phyloP scores from a whole-genome alignment of 2,797 vertebrate species.

The Chiroxiphia lanceolata region DNA sequence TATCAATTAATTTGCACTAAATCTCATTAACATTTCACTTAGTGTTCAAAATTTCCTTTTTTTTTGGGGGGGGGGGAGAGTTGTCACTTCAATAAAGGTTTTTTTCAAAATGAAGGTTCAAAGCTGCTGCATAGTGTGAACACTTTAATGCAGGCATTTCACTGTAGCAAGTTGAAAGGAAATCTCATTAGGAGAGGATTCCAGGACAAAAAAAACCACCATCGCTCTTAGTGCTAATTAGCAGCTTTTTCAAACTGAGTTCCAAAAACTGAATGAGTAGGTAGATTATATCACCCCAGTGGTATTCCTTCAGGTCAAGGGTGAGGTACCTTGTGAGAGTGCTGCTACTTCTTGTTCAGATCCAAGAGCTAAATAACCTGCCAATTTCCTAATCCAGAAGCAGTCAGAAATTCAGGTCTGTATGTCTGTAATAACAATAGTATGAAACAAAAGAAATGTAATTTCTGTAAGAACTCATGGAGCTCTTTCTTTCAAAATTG shows the following conservation, averaged over 20 bases:
- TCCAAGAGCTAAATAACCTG: neutral
- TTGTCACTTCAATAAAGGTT: neutral
- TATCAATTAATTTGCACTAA: neutral
- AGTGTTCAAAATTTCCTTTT: neutral
- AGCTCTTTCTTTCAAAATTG: neutral
- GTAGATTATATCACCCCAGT: neutral
- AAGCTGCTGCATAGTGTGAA: neutral
- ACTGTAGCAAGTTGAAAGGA: constrained; percentile 20
- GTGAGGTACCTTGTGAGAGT: neutral
- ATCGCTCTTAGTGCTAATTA: neutral
- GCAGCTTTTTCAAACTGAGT: constrained; percentile 9
- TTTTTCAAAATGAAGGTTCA: constrained; percentile 11
- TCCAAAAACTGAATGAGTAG: neutral
- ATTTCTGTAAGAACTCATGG: neutral
- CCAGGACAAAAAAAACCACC: neutral
- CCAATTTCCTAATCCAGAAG: neutral
- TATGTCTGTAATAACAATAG: neutral
- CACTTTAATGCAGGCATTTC: neutral
- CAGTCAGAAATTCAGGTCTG: neutral
- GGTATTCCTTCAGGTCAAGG: neutral
- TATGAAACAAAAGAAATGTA: neutral
- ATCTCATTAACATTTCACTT: constrained; percentile 5
- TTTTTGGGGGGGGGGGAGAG: neutral
- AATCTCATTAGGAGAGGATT: constrained; percentile 46
- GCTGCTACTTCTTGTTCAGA: neutral